Percentiles rank a stretch among this genome's conserved stretches.
phyloP scores from a whole-genome alignment of 2,113 vertebrate genomes.

The Syngnathus scovelli region DNA sequence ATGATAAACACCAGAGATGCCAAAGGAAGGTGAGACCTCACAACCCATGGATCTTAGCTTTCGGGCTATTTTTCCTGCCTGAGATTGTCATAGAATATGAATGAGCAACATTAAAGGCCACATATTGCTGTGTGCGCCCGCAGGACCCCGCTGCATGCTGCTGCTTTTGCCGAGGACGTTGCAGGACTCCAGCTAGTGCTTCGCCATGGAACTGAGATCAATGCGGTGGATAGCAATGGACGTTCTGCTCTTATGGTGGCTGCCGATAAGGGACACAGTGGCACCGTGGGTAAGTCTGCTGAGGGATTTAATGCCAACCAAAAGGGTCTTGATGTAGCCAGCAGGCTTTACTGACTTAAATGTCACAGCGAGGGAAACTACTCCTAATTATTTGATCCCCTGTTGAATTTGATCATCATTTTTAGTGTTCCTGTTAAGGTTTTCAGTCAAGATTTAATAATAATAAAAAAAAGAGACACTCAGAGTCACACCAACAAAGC shows the following conservation, averaged over 20 bases:
- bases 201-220: slow-evolving; percentile 85
- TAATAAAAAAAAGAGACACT: too few species aligned
- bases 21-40: slow-evolving; percentile 86
- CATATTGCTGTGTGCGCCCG: background rate
- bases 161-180: slow-evolving; percentile 88
- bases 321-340: too few species aligned
- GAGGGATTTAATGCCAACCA: background rate
- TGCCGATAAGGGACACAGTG: slow-evolving; percentile 87
- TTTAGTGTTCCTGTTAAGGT: background rate
- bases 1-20: slow-evolving; percentile 95
- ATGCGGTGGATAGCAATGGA: slow-evolving; percentile 81
- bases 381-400: background rate
- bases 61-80: background rate
- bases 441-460: background rate
- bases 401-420: background rate
- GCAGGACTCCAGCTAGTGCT: slow-evolving; percentile 89
- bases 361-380: background rate
- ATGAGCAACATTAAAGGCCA: background rate
- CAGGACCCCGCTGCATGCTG: slow-evolving; percentile 94
- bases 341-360: background rate
- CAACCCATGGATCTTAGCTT: background rate
- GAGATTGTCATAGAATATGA: background rate
- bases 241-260: slow-evolving; percentile 92
- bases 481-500: too few species aligned
- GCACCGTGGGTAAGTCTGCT: slow-evolving; percentile 79